These are phyloP conservation scores for Hirtodrosophila confusa DNA, from an alignment of 2,888 invertebrate genomes.

Conservation along the genomic window DNA sequence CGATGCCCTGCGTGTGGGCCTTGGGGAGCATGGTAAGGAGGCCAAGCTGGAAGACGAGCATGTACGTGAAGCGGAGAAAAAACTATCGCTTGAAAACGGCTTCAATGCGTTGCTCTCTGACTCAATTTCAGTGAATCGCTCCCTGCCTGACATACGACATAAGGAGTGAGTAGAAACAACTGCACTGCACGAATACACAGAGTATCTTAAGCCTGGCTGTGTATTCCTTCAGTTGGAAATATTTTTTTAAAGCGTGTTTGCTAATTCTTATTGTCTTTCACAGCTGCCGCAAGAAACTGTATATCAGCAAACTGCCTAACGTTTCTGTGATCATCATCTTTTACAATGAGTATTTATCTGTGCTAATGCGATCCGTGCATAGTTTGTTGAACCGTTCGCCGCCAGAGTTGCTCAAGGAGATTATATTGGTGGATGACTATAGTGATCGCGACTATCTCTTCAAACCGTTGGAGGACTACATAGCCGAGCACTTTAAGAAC, in stretches of 20 bases:
- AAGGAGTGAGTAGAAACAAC: slow-evolving; percentile 83
- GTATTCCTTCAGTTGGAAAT: too few species aligned
- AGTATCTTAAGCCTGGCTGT: too few species aligned
- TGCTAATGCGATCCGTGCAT: slow-evolving; percentile 91
- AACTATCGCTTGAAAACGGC: slow-evolving; percentile 93
- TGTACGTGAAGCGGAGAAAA: slow-evolving; percentile 86
- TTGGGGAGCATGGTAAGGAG: slow-evolving; percentile 90
- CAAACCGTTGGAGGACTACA: slow-evolving; percentile 89
- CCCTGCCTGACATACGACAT: slow-evolving; percentile 91
- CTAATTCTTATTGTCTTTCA: slow-evolving; percentile 3
- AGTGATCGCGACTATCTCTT: slow-evolving; percentile 92
- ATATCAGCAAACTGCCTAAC: slow-evolving; percentile 86
- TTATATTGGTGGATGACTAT: slow-evolving; percentile 94
- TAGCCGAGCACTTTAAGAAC: slow-evolving; percentile 89
- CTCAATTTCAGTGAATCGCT: slow-evolving; percentile 94
- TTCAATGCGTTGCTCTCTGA: slow-evolving; percentile 97
- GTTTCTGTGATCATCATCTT: slow-evolving; percentile 96
- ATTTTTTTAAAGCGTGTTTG: not conserved
- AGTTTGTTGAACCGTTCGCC: slow-evolving; percentile 95
- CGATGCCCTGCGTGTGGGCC: slow-evolving; percentile 87
- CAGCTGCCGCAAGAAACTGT: slow-evolving; percentile 79
- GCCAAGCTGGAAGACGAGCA: slow-evolving; percentile 88
- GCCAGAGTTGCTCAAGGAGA: slow-evolving; percentile 91
- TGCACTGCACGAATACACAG: too few species aligned
- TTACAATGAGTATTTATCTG: slow-evolving; percentile 96